A percentile compares a stretch with the other conserved stretches of the same genome.
These are phyloP conservation scores for Addax nasomaculatus DNA, from an alignment of 2,113 vertebrate genomes.

Conservation along the genomic window DNA sequence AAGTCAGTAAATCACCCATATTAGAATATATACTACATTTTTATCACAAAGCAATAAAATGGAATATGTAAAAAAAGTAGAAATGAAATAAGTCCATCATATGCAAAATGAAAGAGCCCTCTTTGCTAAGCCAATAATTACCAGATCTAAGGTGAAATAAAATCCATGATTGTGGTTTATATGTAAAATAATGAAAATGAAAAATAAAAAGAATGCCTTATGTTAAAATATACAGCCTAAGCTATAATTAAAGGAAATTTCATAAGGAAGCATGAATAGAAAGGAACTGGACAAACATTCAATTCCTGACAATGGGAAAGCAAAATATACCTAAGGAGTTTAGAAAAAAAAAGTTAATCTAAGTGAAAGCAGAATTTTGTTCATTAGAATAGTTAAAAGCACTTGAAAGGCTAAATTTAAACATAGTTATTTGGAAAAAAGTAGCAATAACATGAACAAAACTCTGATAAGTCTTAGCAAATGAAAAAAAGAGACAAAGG, in stretches of 20 bases:
- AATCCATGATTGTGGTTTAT: neutral
- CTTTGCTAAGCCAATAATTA: neutral
- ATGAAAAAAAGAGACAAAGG: neutral
- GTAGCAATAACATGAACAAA: neutral
- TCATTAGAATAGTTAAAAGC: neutral
- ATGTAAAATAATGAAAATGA: neutral
- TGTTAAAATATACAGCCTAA: neutral
- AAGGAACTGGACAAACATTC: neutral
- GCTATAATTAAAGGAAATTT: neutral
- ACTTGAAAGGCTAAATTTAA: neutral
- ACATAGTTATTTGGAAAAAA: neutral
- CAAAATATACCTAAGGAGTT: neutral
- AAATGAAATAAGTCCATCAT: neutral
- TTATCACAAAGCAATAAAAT: neutral
- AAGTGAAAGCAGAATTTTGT: neutral
- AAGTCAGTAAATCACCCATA: neutral
- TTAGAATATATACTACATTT: neutral
- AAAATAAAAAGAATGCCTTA: neutral
- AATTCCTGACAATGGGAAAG: neutral
- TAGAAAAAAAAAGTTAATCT: neutral
- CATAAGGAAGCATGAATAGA: neutral
- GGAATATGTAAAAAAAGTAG: neutral
- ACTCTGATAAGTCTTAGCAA: neutral
- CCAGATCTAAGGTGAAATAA: neutral
- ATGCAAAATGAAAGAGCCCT: neutral